These are phyloP conservation scores for Brotula barbata DNA, from an alignment of 2,797 vertebrate genomes.

Conservation along the genomic window DNA sequence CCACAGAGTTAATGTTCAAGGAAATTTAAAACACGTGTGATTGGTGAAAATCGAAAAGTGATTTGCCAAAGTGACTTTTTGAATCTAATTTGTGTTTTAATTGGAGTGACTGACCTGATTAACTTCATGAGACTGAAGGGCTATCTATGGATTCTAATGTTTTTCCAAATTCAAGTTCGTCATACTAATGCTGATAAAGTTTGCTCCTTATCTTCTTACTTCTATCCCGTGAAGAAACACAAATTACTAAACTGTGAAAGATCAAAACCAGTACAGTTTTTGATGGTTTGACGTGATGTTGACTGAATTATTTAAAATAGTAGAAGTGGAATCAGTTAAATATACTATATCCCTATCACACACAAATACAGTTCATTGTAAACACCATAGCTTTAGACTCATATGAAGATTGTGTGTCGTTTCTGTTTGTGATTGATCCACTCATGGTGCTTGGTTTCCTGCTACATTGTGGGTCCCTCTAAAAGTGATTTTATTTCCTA, in stretches of 20 bases:
- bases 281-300: constrained; percentile 69
- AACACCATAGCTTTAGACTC: constrained; percentile 66
- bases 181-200: constrained; percentile 38
- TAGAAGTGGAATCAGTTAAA: constrained; percentile 60
- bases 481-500: constrained; percentile 62
- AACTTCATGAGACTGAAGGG: constrained; percentile 48
- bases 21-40: constrained; percentile 47
- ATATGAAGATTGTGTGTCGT: constrained; percentile 58
- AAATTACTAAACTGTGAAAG: constrained; percentile 58
- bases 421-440: constrained; percentile 62
- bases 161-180: constrained; percentile 58
- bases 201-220: constrained; percentile 51
- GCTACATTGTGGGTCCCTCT: constrained; percentile 41
- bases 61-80: constrained; percentile 55
- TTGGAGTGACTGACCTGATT: constrained; percentile 57
- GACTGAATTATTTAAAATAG: constrained; percentile 62
- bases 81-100: constrained; percentile 57
- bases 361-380: constrained; percentile 50
- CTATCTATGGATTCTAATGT: constrained; percentile 44
- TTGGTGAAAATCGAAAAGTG: constrained; percentile 43
- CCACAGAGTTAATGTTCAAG: constrained; percentile 50
- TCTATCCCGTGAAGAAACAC: constrained; percentile 26
- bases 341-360: constrained; percentile 58
- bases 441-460: constrained; percentile 50
- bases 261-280: constrained; percentile 77